phyloP scores from a whole-genome alignment of 2,113 vertebrate species.

The Nyctereutes procyonoides region DNA sequence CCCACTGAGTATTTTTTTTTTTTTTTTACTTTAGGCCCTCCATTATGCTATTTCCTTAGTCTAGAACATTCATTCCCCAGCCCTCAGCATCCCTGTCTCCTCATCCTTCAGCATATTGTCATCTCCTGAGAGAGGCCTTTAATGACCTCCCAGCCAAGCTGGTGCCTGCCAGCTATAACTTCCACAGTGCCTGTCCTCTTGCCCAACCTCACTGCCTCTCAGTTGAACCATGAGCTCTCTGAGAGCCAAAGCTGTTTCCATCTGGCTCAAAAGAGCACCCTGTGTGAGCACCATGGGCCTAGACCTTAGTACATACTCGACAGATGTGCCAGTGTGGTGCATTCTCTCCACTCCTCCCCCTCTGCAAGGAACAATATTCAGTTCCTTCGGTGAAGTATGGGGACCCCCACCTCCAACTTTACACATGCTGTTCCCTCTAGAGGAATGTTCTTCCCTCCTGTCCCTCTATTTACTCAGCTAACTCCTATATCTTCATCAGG shows the following conservation, averaged over 20 bases:
- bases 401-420: not conserved
- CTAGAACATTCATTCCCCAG: not conserved
- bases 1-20: not conserved
- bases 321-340: not conserved
- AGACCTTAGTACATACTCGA: not conserved
- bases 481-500: constrained; percentile 17
- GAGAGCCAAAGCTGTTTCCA: not conserved
- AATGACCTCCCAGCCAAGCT: not conserved
- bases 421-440: not conserved
- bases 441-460: not conserved
- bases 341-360: not conserved
- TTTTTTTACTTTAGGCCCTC: not conserved
- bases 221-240: not conserved
- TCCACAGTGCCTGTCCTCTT: not conserved
- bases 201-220: not conserved
- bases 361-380: not conserved
- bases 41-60: not conserved
- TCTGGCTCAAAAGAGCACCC: not conserved
- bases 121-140: not conserved
- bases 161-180: not conserved
- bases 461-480: not conserved
- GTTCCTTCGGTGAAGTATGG: not conserved
- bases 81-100: not conserved
- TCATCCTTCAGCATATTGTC: not conserved
- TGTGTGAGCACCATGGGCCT: not conserved